phyloP scores from a whole-genome alignment of 2,113 vertebrate genomes.

The Micronycteris hirsuta region DNA sequence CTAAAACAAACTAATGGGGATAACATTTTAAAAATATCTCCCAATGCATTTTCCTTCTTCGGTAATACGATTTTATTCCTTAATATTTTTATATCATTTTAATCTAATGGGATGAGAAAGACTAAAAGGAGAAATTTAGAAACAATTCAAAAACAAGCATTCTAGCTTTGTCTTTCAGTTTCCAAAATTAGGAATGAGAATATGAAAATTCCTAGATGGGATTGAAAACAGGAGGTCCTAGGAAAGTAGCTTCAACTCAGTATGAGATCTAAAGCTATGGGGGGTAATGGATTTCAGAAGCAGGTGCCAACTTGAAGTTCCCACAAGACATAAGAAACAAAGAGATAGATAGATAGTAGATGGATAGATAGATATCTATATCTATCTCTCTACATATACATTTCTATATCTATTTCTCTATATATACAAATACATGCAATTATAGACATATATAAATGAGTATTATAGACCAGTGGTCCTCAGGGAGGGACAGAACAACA shows the following conservation, averaged over 20 bases:
- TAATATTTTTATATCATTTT: not conserved
- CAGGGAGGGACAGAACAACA: slow-evolving; percentile 43
- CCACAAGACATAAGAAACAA: not conserved
- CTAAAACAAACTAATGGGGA: not conserved
- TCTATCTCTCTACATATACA: no score
- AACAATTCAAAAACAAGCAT: not conserved
- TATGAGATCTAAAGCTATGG: not conserved
- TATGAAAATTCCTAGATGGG: not conserved
- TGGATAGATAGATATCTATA: not conserved
- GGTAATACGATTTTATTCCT: not conserved
- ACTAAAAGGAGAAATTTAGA: not conserved
- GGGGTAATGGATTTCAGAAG: not conserved
- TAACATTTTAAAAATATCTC: not conserved
- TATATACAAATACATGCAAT: not conserved
- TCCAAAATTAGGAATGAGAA: not conserved
- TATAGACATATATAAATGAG: not conserved
- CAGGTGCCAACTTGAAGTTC: not conserved
- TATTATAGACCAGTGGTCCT: not conserved
- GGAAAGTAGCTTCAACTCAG: not conserved
- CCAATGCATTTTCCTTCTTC: not conserved
- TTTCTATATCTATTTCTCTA: not conserved
- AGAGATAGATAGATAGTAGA: not conserved
- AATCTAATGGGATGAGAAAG: not conserved
- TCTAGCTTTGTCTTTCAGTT: not conserved
- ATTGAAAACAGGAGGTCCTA: not conserved